Conservation (phyloP, 1,140 invertebrate species). For the Eciton burchellii region DNA sequence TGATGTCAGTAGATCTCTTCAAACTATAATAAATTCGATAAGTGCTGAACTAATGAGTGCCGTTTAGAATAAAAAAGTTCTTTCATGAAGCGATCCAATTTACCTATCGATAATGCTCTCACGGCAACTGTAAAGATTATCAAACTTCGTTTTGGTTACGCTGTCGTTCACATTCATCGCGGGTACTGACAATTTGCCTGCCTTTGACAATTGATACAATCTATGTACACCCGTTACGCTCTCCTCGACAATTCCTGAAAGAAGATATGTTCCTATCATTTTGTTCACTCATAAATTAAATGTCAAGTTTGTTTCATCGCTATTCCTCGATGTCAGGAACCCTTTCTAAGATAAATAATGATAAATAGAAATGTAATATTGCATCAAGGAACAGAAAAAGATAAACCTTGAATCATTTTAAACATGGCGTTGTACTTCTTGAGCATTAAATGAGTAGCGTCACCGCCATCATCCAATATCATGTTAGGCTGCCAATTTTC, state of each 20-base stretch:
- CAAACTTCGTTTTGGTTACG: slow-evolving; percentile 99
- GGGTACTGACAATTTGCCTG: slow-evolving; percentile 97
- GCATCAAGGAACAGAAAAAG: neutral
- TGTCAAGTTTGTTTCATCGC: neutral
- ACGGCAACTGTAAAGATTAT: slow-evolving; percentile 97
- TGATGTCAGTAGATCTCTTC: slow-evolving; percentile 98
- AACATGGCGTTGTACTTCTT: slow-evolving; percentile 98
- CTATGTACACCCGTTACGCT: slow-evolving; percentile 99
- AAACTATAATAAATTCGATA: slow-evolving; percentile 87
- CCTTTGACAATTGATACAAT: slow-evolving; percentile 97
- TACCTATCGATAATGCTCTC: slow-evolving; percentile 96
- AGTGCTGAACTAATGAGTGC: slow-evolving; percentile 42
- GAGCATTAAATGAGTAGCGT: slow-evolving; percentile 98
- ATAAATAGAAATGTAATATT: slow-evolving; percentile 24
- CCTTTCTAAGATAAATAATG: slow-evolving; percentile 13
- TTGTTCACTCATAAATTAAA: slow-evolving; percentile 8
- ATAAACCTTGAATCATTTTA: slow-evolving; percentile 95
- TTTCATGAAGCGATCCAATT: slow-evolving; percentile 74
- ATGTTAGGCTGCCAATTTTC: slow-evolving; percentile 99
- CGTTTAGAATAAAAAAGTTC: neutral
- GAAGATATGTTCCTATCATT: neutral
- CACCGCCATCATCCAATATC: slow-evolving; percentile 99
- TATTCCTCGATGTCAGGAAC: neutral
- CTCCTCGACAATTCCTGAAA: slow-evolving; percentile 97
- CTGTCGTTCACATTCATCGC: slow-evolving; percentile 99